Conservation (phyloP, 2,113 vertebrate species). For the Callopanchax toddi region DNA sequence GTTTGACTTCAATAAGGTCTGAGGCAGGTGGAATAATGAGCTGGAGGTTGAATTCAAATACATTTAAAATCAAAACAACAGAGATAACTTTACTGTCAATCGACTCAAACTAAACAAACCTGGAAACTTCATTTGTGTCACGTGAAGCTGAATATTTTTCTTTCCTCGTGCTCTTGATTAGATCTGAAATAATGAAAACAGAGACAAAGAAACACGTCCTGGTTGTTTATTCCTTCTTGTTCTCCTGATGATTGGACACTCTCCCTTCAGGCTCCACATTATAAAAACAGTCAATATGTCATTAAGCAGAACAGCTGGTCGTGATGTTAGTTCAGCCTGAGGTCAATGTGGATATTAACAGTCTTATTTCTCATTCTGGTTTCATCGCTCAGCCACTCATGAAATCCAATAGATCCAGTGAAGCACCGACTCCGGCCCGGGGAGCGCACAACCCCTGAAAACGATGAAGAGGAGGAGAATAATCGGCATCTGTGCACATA, state of each 20-base stretch:
- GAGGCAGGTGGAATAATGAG: background rate
- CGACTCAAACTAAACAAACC: background rate
- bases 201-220: background rate
- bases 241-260: background rate
- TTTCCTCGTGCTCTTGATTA: background rate
- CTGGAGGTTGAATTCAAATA: background rate
- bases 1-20: background rate
- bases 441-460: conserved; percentile 40
- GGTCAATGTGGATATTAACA: conserved; percentile 54
- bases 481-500: background rate
- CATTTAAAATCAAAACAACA: conserved; percentile 9
- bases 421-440: background rate
- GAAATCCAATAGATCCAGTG: conserved; percentile 34
- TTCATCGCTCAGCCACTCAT: conserved; percentile 55
- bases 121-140: background rate
- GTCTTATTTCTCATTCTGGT: conserved; percentile 52
- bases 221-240: conserved; percentile 1
- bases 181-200: background rate
- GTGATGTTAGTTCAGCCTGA: conserved; percentile 35
- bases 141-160: conserved; percentile 7
- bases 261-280: conserved; percentile 18
- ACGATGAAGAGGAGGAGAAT: conserved; percentile 6
- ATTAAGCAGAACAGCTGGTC: conserved; percentile 30
- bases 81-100: background rate
- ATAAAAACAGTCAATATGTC: conserved; percentile 51